Evolutionary conservation across 2,113 vertebrate species (phyloP).

Genomic region (Bucco capensis): DNA sequence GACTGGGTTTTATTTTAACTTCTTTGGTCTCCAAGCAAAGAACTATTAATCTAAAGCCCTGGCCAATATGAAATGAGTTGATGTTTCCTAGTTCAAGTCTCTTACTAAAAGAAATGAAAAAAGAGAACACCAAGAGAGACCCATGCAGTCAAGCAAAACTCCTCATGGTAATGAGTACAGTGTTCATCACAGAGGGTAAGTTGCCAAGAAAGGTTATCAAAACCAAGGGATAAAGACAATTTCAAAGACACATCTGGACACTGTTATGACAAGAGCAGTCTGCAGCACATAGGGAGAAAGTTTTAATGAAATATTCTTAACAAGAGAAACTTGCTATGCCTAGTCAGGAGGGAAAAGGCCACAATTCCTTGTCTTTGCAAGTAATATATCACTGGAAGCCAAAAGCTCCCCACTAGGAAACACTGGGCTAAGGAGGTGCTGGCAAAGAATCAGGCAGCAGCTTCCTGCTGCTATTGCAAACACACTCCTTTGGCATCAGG

Average conservation of each 20-base stretch:
- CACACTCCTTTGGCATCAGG: neutral
- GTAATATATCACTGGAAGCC: neutral
- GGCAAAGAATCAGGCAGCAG: neutral
- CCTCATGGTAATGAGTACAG: neutral
- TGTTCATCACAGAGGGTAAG: neutral
- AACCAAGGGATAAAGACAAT: neutral
- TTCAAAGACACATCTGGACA: slow-evolving; percentile 45
- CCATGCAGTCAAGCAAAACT: neutral
- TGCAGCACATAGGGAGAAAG: neutral
- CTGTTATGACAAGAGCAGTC: slow-evolving; percentile 1
- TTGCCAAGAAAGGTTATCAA: slow-evolving; percentile 35
- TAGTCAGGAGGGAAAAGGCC: neutral
- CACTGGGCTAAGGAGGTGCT: neutral
- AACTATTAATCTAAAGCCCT: neutral
- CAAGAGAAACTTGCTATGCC: neutral
- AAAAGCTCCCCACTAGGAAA: neutral
- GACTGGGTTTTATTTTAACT: neutral
- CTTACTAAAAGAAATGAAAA: neutral
- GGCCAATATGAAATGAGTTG: neutral
- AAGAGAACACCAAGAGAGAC: neutral
- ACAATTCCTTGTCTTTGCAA: neutral
- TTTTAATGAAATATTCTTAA: slow-evolving; percentile 38
- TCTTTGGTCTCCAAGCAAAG: neutral
- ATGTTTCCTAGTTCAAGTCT: neutral
- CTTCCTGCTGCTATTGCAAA: neutral